phyloP scores from a whole-genome alignment of 2,113 vertebrate species.

The Thinocorus orbignyianus region DNA sequence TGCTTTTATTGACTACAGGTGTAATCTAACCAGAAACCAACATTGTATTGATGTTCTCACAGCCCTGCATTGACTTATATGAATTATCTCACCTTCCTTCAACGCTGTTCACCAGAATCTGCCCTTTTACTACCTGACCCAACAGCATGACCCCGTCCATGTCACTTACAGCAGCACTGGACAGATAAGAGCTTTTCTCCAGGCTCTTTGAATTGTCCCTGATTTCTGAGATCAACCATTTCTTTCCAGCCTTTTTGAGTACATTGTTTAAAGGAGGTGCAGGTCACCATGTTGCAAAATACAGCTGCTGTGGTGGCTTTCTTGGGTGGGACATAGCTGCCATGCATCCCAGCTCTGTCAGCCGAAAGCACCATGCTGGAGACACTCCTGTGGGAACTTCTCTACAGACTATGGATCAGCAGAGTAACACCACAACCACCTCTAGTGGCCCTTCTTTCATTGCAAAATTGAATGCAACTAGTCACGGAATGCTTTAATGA shows the following conservation, averaged over 20 bases:
- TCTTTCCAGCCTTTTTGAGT: not conserved
- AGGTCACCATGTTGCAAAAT: too few relatives aligned
- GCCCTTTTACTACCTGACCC: not conserved
- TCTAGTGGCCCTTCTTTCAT: not conserved
- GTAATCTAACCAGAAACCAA: conserved; percentile 28
- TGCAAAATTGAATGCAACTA: not conserved
- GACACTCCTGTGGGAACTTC: not conserved
- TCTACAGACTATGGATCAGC: not conserved
- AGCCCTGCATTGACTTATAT: not conserved
- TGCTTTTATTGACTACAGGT: conserved; percentile 15
- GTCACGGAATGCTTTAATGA: not conserved
- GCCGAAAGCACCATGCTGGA: not conserved
- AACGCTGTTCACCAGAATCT: not conserved
- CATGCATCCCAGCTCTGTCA: not conserved
- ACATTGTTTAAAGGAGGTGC: not conserved
- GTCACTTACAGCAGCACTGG: not conserved
- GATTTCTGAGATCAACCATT: not conserved
- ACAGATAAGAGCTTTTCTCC: not conserved
- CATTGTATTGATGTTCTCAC: not conserved
- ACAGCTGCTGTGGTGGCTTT: not conserved
- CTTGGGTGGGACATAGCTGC: not conserved
- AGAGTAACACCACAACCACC: not conserved
- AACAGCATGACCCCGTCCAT: not conserved
- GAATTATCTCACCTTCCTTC: not conserved
- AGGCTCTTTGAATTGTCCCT: not conserved